Evolutionary conservation across 1,140 invertebrate genomes (phyloP).

Genomic region (Drosophila miranda): DNA sequence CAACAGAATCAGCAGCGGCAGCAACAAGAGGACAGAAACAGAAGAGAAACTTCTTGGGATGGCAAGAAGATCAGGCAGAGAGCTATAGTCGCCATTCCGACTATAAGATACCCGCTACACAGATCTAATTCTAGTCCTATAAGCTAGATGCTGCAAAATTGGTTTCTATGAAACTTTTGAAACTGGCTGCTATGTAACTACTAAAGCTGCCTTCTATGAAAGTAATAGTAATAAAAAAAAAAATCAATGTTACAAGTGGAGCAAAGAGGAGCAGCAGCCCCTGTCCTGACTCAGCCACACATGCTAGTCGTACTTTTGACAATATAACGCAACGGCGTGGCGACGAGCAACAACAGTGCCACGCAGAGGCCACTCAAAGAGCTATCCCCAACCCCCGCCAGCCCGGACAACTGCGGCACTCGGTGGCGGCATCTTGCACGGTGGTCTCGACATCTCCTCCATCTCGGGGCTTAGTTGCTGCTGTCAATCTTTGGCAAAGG

Average conservation of each 20-base stretch:
- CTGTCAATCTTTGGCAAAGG: constrained; percentile 76
- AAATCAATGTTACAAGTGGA: constrained; percentile 33
- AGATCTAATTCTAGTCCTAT: no score
- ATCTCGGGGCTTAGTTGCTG: constrained; percentile 49
- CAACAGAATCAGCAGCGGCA: not conserved
- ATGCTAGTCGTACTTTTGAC: constrained; percentile 52
- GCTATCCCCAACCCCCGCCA: not conserved
- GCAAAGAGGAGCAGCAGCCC: constrained; percentile 38
- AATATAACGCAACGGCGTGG: constrained; percentile 50
- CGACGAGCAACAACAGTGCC: constrained; percentile 35
- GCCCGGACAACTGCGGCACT: constrained; percentile 24
- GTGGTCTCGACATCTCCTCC: constrained; percentile 55
- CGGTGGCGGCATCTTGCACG: constrained; percentile 21
- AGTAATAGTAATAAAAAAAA: constrained; percentile 34
- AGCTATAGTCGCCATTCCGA: not conserved
- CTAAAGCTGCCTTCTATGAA: constrained; percentile 59
- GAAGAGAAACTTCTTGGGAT: no score
- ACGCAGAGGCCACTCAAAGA: constrained; percentile 4
- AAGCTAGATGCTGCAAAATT: constrained; percentile 9
- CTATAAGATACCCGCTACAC: not conserved
- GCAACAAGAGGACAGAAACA: no score
- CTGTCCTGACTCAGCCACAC: constrained; percentile 31
- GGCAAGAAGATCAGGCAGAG: no score
- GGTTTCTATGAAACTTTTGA: constrained; percentile 45
- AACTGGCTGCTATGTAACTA: constrained; percentile 46